Evolutionary conservation across 2,888 invertebrate genomes (phyloP).

Genomic region (Drosophila subsilvestris): DNA sequence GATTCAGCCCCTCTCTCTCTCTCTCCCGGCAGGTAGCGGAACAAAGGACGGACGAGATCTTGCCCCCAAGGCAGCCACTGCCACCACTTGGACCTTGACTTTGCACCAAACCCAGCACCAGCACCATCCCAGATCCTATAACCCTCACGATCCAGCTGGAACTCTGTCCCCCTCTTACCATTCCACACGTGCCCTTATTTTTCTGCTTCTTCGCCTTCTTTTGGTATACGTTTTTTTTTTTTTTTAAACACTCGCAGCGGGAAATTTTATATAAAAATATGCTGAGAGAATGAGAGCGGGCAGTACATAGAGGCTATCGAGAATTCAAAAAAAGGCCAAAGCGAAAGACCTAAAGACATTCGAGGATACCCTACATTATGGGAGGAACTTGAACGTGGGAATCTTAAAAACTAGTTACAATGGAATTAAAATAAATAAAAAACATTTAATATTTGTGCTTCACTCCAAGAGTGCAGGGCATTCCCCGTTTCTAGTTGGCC

Average conservation of each 20-base stretch:
- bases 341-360: constrained; percentile 12
- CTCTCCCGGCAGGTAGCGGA: constrained; percentile 49
- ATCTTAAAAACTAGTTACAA: no score
- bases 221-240: constrained; percentile 53
- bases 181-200: constrained; percentile 81
- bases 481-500: constrained; percentile 15
- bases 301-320: constrained; percentile 49
- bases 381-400: no score
- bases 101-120: constrained; percentile 30
- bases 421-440: no score
- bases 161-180: constrained; percentile 16
- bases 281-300: constrained; percentile 3
- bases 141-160: constrained; percentile 12
- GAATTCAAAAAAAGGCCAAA: constrained; percentile 54
- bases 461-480: neutral
- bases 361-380: constrained; percentile 25
- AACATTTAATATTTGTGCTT: no score
- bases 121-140: constrained; percentile 60
- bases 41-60: neutral
- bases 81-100: constrained; percentile 48
- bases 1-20: constrained; percentile 26
- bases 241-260: constrained; percentile 48
- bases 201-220: constrained; percentile 20
- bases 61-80: constrained; percentile 4
- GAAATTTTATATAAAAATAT: constrained; percentile 47